phyloP scores from a whole-genome alignment of 2,797 vertebrate genomes.

The Pogonophryne albipinna region DNA sequence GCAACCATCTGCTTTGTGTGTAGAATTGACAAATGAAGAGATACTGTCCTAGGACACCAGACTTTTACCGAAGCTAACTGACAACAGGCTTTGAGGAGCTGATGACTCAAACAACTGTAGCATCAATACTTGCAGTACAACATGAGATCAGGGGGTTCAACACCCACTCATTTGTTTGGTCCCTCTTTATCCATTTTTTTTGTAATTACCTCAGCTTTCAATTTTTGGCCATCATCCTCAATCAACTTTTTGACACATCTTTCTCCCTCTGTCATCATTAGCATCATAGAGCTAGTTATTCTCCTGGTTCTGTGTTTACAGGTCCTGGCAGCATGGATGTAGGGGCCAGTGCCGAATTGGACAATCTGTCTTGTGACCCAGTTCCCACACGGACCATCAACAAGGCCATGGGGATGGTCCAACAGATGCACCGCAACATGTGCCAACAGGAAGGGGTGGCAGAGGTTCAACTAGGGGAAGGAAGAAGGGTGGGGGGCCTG shows the following conservation, averaged over 20 bases:
- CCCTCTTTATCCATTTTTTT: slow-evolving; percentile 15
- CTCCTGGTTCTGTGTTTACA: slow-evolving; percentile 42
- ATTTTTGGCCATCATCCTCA: not conserved
- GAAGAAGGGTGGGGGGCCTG: slow-evolving; percentile 19
- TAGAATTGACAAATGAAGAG: slow-evolving; percentile 37
- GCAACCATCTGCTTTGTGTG: slow-evolving; percentile 60
- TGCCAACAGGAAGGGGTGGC: slow-evolving; percentile 61
- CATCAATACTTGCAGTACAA: slow-evolving; percentile 19
- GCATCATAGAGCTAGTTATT: slow-evolving; percentile 15
- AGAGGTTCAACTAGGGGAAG: slow-evolving; percentile 54
- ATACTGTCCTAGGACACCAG: slow-evolving; percentile 20
- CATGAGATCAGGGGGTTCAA: slow-evolving; percentile 28
- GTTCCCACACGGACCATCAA: slow-evolving; percentile 72
- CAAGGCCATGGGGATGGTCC: slow-evolving; percentile 47
- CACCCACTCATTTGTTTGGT: slow-evolving; percentile 20
- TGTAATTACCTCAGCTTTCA: slow-evolving; percentile 5
- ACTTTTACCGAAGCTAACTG: slow-evolving; percentile 26
- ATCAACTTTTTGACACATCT: slow-evolving; percentile 1
- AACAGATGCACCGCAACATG: slow-evolving; percentile 73
- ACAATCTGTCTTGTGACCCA: slow-evolving; percentile 65
- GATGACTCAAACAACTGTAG: slow-evolving; percentile 31
- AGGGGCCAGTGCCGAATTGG: slow-evolving; percentile 48
- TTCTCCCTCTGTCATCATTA: not conserved
- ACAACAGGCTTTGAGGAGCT: slow-evolving; percentile 25
- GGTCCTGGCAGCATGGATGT: slow-evolving; percentile 32